These are phyloP conservation scores for Malacoraja senta DNA, from an alignment of 2,797 vertebrate species.

Conservation along the genomic window DNA sequence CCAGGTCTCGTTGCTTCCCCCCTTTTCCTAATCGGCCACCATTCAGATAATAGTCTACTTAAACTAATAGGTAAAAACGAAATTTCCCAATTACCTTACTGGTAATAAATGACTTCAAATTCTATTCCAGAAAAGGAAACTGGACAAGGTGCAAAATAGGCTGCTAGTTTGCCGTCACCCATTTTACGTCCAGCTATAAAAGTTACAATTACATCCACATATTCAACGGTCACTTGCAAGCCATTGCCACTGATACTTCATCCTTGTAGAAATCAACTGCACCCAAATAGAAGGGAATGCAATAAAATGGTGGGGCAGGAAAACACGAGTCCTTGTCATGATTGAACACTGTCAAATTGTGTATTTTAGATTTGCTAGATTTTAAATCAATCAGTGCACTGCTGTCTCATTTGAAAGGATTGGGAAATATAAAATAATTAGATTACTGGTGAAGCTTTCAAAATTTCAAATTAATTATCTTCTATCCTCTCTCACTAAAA, in stretches of 20 bases:
- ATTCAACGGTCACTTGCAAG: not conserved
- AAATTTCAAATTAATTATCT: not conserved
- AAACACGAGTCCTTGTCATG: not conserved
- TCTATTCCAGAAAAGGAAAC: not conserved
- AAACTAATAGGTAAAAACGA: not conserved
- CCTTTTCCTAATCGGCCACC: too few relatives aligned
- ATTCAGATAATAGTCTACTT: too few relatives aligned
- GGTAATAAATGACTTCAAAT: not conserved
- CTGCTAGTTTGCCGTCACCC: not conserved
- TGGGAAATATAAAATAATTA: not conserved
- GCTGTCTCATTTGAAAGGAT: not conserved
- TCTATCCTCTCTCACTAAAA: not conserved
- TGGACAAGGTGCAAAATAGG: not conserved
- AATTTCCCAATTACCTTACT: not conserved
- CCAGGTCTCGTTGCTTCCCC: too few relatives aligned
- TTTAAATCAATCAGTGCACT: not conserved
- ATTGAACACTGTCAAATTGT: not conserved
- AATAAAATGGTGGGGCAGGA: not conserved
- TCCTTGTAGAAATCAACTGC: not conserved
- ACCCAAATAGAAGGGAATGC: not conserved
- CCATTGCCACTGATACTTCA: not conserved
- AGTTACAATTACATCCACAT: not conserved
- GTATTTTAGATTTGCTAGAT: not conserved
- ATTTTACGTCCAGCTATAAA: not conserved
- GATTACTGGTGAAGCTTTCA: not conserved